Base-by-base conservation (phyloP, 2,797 vertebrate genomes). In the Sarcoramphus papa region DNA sequence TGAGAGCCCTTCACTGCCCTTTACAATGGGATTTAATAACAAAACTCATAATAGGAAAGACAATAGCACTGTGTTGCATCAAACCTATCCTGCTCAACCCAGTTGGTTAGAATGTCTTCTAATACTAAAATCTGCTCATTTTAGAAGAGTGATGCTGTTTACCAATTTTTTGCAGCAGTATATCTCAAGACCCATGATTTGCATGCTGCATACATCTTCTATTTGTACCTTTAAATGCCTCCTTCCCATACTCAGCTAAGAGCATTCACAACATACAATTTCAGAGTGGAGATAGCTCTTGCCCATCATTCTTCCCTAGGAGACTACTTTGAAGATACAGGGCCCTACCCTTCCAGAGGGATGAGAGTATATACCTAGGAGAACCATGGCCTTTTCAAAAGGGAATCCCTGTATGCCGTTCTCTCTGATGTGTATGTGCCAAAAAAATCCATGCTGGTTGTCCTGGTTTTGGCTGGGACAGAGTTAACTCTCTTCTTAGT, bases 31-130 rank as follows among this genome's bases (percentile, higher is more conserved):
- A 64, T 87, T 96, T 97, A 96, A 96, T 92, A 94, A 96, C 73
- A 88, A 81, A 95, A 51, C 78, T 87, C 77, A 97, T 97, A 97
- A 97, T 75, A 89, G 82, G 96, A 97, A 92, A 89, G 33, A 63
- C 62, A 77, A 70, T 73, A 74, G 57, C n/a, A 56, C 68, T 79
- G 65, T 35, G 4, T 73, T 68, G 62, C 40, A 41, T 59, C 80
- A 43, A 54, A 74, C 63, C 85, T 73, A 64, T 76, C 50, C 12
- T 45, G 41, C 30, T 90, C 86, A 96, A 94, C 91, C 94, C 73
- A 53, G 73, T 89, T 31, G 11, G 67, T 22, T 59, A 75, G 64
- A 67, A 47, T 67, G 22, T 67, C 64, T 47, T 47, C 64, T 67
- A 67, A 47, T 67, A 65, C 15, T 65, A n/a, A 65, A 47, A 65